Conservation (phyloP, 2,888 invertebrate species). For the Eristalis intricaria region DNA sequence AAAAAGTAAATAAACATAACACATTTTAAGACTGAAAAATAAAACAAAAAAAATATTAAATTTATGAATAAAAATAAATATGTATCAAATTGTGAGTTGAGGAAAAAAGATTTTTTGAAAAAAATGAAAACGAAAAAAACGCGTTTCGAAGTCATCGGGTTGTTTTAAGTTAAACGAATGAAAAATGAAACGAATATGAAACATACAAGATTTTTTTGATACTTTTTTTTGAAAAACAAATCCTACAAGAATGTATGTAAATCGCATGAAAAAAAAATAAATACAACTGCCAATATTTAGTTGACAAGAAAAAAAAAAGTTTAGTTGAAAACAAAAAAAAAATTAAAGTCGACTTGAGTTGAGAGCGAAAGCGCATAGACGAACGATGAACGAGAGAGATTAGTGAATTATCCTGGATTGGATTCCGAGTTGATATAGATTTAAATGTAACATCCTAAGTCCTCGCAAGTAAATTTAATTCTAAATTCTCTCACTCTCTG, state of each 20-base stretch:
- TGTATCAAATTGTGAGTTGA: constrained; percentile 56
- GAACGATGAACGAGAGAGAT: constrained; percentile 8
- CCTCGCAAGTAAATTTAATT: constrained; percentile 44
- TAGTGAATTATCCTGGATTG: neutral
- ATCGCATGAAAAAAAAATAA: neutral
- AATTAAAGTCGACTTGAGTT: neutral
- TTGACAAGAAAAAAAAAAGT: constrained; percentile 21
- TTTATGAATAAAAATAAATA: neutral
- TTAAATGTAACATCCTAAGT: constrained; percentile 21
- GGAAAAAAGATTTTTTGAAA: constrained; percentile 2
- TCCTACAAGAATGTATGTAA: constrained; percentile 17
- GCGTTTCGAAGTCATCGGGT: constrained; percentile 35
- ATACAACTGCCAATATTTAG: constrained; percentile 54
- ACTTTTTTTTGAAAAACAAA: constrained; percentile 13
- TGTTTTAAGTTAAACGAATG: constrained; percentile 10
- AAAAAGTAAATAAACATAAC: constrained; percentile 33
- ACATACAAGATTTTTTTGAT: neutral
- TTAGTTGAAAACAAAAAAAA: constrained; percentile 26
- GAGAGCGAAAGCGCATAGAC: constrained; percentile 3
- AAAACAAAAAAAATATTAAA: constrained; percentile 24
- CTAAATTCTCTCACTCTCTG: neutral
- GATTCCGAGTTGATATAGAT: constrained; percentile 33
- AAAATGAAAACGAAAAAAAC: neutral
- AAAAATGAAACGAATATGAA: neutral
- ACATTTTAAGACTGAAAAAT: constrained; percentile 70